Evolutionary conservation across 1,140 invertebrate genomes (phyloP).

Genomic region (Ostrea edulis): DNA sequence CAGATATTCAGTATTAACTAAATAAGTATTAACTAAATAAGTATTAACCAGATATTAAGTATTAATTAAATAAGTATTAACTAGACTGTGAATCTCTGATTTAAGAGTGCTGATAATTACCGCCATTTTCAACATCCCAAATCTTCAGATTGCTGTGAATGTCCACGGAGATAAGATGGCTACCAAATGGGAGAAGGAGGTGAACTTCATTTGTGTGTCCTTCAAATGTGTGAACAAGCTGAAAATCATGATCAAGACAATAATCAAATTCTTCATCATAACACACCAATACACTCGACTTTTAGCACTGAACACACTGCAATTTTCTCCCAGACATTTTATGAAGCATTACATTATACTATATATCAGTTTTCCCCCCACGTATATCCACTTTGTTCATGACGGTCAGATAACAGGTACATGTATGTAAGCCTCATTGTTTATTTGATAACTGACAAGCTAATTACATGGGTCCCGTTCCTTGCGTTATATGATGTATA

Average conservation of each 20-base stretch:
- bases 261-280: background rate
- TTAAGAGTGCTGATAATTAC: constrained; percentile 64
- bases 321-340: background rate
- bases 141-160: constrained; percentile 88
- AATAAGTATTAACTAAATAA: too few relatives aligned
- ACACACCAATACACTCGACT: background rate
- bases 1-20: too few relatives aligned
- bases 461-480: too few relatives aligned
- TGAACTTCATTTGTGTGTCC: constrained; percentile 88
- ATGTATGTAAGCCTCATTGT: too few relatives aligned
- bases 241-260: background rate
- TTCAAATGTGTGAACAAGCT: constrained; percentile 89
- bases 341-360: background rate
- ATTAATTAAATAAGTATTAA: too few relatives aligned
- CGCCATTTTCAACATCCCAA: constrained; percentile 91
- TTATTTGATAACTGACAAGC: too few relatives aligned
- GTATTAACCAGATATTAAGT: too few relatives aligned
- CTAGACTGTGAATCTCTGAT: too few relatives aligned
- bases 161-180: constrained; percentile 92
- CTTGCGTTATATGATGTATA: too few relatives aligned
- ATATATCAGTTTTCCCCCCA: background rate
- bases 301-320: background rate
- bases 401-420: too few relatives aligned
- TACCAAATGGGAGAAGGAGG: constrained; percentile 91
- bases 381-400: background rate